A percentile compares a stretch with the other conserved stretches of the same genome.
Conservation (phyloP, 2,797 vertebrate species). For the Coluber constrictor region DNA sequence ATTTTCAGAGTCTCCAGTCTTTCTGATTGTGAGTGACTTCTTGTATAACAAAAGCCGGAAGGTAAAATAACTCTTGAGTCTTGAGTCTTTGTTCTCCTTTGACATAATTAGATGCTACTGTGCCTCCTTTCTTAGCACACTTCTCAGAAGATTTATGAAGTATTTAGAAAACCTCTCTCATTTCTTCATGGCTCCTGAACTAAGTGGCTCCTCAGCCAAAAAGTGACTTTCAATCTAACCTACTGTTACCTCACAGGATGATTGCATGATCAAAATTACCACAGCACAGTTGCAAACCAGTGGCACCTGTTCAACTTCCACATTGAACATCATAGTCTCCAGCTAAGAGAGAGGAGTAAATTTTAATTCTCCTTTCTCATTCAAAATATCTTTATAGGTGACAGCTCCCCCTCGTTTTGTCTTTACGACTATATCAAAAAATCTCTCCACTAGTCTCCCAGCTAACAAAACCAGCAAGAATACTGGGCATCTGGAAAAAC, state of each 20-base stretch:
- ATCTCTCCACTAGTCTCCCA: background rate
- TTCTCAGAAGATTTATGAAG: background rate
- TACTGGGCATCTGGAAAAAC: background rate
- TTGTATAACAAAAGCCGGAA: constrained; percentile 60
- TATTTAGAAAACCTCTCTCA: background rate
- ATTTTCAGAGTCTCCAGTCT: constrained; percentile 61
- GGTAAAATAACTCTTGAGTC: constrained; percentile 55
- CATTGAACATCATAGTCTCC: background rate
- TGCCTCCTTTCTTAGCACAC: background rate
- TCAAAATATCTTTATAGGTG: too few relatives aligned
- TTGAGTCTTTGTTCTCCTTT: background rate
- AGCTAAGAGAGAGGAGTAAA: background rate
- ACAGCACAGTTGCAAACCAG: background rate
- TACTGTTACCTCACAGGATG: background rate
- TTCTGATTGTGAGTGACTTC: constrained; percentile 70
- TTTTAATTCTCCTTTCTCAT: too few relatives aligned
- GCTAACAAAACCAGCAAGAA: background rate
- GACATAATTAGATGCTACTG: background rate
- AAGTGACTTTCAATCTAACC: background rate
- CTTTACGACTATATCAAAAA: background rate
- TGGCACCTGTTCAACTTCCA: background rate
- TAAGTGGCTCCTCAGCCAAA: background rate
- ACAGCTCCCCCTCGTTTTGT: too few relatives aligned
- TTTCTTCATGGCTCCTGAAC: background rate
- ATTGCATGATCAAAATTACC: background rate